Base-by-base conservation (phyloP, 2,113 vertebrate species). In the Melanocharis versteri region DNA sequence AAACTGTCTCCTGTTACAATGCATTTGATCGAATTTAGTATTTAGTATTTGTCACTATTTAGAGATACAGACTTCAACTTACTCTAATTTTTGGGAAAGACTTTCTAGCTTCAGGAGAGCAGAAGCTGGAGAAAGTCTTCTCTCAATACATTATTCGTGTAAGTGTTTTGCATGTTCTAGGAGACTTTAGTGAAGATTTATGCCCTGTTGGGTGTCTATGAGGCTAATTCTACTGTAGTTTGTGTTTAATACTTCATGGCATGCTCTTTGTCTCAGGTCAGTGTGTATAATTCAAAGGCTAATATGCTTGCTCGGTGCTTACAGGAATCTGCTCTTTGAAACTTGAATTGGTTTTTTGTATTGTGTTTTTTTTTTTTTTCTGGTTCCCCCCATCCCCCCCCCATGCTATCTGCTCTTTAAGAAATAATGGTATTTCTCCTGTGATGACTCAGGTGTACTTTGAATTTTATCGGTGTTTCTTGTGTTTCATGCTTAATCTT, bases 401-500 rank as follows among this genome's bases (percentile, higher is more conserved):
- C 8, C 21, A 35, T 93, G 35, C 33, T 94, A 50, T 47, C 33
- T 96, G 27, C n/a, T 93, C 19, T 87, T 85, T 66, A 76, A 94
- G 62, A 97, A 96, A 89, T 69, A 69, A 83, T 82, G 50, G 53
- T 60, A 73, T 97, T 96, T 92, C 24, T 87, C 33, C 60, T 88
- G 85, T 94, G 68, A 66, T 91, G 79, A 92, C 33, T 87, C 18
- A 37, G 65, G 50, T 86, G 65, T 87, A 30, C 56, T 93, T 94
- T 22, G 51, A 80, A 71, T 91, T 83, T 89, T 96, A 84, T 91
- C 8, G 2, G 19, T 78, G 28, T 65, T 77, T 19, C 65, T 88
- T 82, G 57, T 83, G 64, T 94, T 96, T 97, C 64, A 70, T 94
- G 81, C 54, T 87, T 89, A 84, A 65, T 92, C 51, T 94, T 95